Percentiles rank a stretch among this genome's conserved stretches.
phyloP scores from a whole-genome alignment of 1,140 invertebrate species.

The Chlorops oryzae region DNA sequence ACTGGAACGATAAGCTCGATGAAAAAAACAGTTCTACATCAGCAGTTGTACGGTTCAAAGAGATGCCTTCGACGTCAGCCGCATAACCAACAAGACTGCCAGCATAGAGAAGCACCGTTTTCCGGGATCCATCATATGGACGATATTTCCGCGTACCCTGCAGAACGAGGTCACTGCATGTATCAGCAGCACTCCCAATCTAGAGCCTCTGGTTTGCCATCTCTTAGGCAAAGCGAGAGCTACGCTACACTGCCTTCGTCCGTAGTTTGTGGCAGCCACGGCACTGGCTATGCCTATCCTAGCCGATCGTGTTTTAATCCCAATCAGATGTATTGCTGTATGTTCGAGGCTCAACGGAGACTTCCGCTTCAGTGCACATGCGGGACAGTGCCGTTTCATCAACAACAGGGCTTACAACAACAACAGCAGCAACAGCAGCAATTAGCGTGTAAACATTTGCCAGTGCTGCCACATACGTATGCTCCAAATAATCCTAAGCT shows the following conservation, averaged over 20 bases:
- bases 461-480: constrained; percentile 19
- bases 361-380: too few species aligned
- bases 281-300: constrained; percentile 2
- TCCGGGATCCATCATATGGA: constrained; percentile 7
- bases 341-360: too few species aligned
- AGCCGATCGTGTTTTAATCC: too few species aligned
- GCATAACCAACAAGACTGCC: not conserved
- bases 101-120: too few species aligned
- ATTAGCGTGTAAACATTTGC: too few species aligned
- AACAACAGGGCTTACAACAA: not conserved
- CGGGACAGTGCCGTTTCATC: too few species aligned
- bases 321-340: too few species aligned
- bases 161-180: not conserved
- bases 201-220: constrained; percentile 33
- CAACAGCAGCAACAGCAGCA: constrained; percentile 21
- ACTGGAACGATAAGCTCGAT: constrained; percentile 19
- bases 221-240: too few species aligned
- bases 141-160: constrained; percentile 4
- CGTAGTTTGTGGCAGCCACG: constrained; percentile 4
- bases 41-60: constrained; percentile 6
- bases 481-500: too few species aligned
- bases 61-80: constrained; percentile 4
- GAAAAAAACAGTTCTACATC: constrained; percentile 21
- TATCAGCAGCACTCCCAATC: constrained; percentile 4
- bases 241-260: constrained; percentile 33